phyloP scores from a whole-genome alignment of 2,113 vertebrate species.

The Diadophis punctatus region DNA sequence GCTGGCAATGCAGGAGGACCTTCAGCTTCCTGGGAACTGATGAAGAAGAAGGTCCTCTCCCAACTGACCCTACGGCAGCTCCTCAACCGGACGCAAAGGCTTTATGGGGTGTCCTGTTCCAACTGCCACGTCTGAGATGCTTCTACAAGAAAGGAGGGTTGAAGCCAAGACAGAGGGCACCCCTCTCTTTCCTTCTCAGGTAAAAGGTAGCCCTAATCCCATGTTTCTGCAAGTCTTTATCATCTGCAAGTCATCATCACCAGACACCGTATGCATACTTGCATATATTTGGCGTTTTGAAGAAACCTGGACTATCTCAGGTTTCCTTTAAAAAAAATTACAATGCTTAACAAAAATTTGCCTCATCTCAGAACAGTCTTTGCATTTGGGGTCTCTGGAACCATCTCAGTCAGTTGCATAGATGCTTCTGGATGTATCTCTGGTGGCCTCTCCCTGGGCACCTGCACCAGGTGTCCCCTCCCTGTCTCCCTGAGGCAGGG shows the following conservation, averaged over 20 bases:
- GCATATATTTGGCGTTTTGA: neutral
- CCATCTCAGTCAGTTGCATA: neutral
- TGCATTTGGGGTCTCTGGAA: neutral
- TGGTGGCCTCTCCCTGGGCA: neutral
- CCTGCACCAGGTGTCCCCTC: neutral
- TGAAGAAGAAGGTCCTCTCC: neutral
- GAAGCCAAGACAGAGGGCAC: neutral
- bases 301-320: too few relatives aligned
- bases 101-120: neutral
- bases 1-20: neutral
- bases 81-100: neutral
- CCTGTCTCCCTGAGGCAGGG: neutral
- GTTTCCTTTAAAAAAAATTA: neutral
- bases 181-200: neutral
- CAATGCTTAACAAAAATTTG: neutral
- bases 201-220: neutral
- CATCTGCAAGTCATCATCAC: neutral
- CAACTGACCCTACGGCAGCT: neutral
- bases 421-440: neutral
- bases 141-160: neutral
- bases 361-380: neutral
- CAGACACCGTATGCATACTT: neutral
- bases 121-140: fast-evolving
- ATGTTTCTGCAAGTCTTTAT: neutral
- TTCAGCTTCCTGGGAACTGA: neutral